phyloP scores from a whole-genome alignment of 2,113 vertebrate species.

The Rafetus swinhoei region DNA sequence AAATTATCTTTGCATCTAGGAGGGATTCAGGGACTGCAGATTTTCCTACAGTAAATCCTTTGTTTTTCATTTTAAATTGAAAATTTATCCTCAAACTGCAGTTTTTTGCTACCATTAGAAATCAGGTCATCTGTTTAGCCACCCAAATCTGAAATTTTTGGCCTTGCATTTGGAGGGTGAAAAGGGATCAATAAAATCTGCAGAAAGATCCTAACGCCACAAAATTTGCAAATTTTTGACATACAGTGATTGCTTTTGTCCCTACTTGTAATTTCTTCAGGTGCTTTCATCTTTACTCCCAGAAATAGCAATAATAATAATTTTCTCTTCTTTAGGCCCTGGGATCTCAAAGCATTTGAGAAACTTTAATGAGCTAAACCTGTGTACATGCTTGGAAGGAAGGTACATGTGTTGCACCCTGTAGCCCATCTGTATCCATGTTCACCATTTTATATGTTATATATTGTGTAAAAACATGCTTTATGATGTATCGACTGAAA shows the following conservation, averaged over 20 bases:
- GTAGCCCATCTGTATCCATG: too few relatives aligned
- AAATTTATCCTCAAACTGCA: background rate
- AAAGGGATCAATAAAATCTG: background rate
- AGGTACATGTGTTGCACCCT: background rate
- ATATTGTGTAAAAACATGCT: too few relatives aligned
- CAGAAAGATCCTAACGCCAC: background rate
- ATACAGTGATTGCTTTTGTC: background rate
- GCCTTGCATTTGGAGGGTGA: background rate
- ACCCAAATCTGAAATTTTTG: background rate
- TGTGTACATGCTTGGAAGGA: background rate
- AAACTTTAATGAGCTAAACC: background rate
- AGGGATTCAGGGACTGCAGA: background rate
- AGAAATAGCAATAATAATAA: background rate
- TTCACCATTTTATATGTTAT: too few relatives aligned
- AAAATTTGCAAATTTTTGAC: background rate
- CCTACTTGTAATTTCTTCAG: background rate
- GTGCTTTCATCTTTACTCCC: background rate
- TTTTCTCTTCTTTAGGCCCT: background rate
- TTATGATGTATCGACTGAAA: too few relatives aligned
- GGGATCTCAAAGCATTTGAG: background rate
- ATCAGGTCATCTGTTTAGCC: background rate
- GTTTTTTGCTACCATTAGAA: background rate
- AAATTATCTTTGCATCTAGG: background rate
- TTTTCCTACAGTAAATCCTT: background rate
- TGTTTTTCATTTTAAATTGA: constrained; percentile 8